Evolutionary conservation across 2,797 vertebrate species (phyloP).

Genomic region (Dendrocincla fuliginosa): DNA sequence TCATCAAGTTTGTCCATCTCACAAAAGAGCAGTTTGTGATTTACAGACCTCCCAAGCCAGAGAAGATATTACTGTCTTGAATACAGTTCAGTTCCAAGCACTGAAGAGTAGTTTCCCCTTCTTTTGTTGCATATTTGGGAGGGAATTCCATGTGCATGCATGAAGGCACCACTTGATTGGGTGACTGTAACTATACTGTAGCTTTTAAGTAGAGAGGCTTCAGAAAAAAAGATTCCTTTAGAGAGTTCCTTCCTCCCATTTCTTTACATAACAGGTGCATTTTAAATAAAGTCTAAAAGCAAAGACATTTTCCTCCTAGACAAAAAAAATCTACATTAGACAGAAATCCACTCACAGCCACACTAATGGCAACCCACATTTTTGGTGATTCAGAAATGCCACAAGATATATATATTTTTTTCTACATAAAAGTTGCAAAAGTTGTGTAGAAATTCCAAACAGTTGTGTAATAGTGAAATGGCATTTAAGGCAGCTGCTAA

Average conservation of each 20-base stretch:
- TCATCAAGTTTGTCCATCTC: not conserved
- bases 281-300: not conserved
- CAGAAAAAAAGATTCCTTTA: not conserved
- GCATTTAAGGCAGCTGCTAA: not conserved
- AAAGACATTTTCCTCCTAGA: not conserved
- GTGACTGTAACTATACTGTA: not conserved
- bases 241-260: not conserved
- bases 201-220: not conserved
- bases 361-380: not conserved
- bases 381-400: not conserved
- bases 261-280: not conserved
- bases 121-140: not conserved
- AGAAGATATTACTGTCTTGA: not conserved
- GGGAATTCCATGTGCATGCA: accelerated
- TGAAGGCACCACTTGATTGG: not conserved
- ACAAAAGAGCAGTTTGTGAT: not conserved
- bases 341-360: not conserved
- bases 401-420: not conserved
- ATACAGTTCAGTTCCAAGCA: not conserved
- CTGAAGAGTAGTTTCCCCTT: not conserved
- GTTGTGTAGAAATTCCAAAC: not conserved
- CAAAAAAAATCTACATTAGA: not conserved
- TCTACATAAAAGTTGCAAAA: not conserved
- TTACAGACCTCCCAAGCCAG: not conserved
- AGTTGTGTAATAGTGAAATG: not conserved